A percentile compares a stretch with the other conserved stretches of the same genome.
Conservation (phyloP, 2,888 invertebrate species). For the Synergus umbraculus region DNA sequence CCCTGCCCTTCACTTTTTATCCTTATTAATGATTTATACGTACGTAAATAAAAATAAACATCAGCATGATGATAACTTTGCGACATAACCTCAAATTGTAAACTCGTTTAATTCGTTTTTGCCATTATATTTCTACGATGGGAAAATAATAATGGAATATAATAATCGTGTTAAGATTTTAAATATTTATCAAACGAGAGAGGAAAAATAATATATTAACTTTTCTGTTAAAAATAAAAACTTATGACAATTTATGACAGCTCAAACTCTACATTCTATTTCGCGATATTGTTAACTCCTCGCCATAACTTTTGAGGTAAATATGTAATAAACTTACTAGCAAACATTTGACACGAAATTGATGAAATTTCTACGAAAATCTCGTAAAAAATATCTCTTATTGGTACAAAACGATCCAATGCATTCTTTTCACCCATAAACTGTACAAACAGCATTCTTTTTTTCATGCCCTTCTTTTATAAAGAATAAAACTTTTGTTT, state of each 20-base stretch:
- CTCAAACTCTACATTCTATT: not conserved
- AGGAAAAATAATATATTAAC: not conserved
- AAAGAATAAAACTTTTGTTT: not conserved
- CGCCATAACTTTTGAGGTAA: not conserved
- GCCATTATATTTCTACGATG: not conserved
- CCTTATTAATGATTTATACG: not conserved
- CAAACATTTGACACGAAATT: not conserved
- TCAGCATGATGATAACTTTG: not conserved
- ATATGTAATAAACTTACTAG: conserved; percentile 7
- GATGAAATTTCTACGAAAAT: not conserved
- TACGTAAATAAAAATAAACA: not conserved
- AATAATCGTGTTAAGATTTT: not conserved
- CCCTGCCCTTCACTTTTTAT: not conserved
- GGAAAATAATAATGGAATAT: not conserved
- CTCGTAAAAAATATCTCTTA: not conserved
- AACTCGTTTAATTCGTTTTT: not conserved
- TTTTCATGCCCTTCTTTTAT: not conserved
- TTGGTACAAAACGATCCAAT: not conserved
- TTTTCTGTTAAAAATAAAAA: not conserved
- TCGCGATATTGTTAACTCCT: not conserved
- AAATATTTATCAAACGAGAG: not conserved
- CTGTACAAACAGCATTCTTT: conserved; percentile 1
- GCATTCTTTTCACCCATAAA: not conserved
- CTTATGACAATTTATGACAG: not conserved
- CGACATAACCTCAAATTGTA: conserved; percentile 3